Evolutionary conservation across 2,113 vertebrate genomes (phyloP), one percentile per base, ranked within the genome.

Genomic region (Cynoglossus semilaevis): DNA sequence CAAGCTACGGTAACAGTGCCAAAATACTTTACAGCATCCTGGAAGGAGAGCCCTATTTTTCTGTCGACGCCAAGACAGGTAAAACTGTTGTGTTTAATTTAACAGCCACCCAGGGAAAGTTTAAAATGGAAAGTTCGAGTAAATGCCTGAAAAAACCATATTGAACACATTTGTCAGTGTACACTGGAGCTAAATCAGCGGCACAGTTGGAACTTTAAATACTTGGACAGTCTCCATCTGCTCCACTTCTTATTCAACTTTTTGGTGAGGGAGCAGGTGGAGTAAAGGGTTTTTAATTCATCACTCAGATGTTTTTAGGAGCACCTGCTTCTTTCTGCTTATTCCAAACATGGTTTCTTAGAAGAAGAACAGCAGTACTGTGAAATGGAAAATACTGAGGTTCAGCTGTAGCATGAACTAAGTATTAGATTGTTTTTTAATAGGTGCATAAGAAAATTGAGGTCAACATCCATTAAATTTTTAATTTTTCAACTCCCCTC

Each of bases 31-130:
- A 86, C 76, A 88, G 83, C 60, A 47, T 88, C 58, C 77, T 88
- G 40, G 76, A 86, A 58, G 87, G 87, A 14, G 70, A 86, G 68
- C 75, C 83, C 2, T 85, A 80, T 63, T 88, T 88, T 58, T 85
- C 83, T 16, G 79, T 87, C 5, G 87, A 88, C 53, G 80, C 87
- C 15, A 87, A 87, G 70, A 87, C 78, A n/a, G 87, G 87, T 88
- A 68, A 57, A 46, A 14, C 36, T n/a, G 38, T 19, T 38, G 4
- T 16, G 7, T 16, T 57, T 22, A 40, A 35, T 58, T 35, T n/a
- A 22, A 47, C 14, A 18, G 42, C 17, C 18, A 51, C 11, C 36
- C 2, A 37, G 51, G 12, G n/a, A 15, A 38, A 22, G 41, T 36
- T 63, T 18, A 37, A 36, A 48, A 11, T 29, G 15, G 5, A 51